These are phyloP conservation scores for Hormiphora californensis DNA, from an alignment of 37 sponge, comb jelly and placozoan species.

Conservation along the genomic window DNA sequence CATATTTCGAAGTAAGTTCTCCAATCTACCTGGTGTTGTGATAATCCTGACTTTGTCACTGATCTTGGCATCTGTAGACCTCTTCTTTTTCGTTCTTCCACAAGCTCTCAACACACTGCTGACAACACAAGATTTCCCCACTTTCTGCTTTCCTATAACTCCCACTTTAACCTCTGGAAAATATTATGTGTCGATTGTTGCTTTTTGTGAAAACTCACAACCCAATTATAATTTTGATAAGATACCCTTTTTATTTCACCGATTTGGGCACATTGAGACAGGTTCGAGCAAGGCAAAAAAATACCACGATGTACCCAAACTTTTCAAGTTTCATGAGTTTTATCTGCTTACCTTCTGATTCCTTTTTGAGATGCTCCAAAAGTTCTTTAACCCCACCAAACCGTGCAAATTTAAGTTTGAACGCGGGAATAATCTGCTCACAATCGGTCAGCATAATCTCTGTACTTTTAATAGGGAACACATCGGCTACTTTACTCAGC, in stretches of 20 bases:
- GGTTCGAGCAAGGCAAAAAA: too few species aligned
- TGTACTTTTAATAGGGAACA: constrained; percentile 16
- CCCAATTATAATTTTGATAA: too few species aligned
- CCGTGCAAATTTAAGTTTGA: not conserved
- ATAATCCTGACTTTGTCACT: constrained; percentile 4
- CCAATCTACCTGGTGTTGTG: not conserved
- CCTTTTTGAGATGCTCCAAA: not conserved
- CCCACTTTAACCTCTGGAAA: constrained; percentile 6
- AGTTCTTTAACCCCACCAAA: constrained; percentile 43
- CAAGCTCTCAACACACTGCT: not conserved
- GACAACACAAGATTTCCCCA: constrained; percentile 33
- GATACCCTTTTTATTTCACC: too few species aligned
- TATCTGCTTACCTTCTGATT: too few species aligned
- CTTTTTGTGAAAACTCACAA: too few species aligned
- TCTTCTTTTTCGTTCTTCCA: constrained; percentile 37
- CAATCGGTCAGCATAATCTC: constrained; percentile 29
- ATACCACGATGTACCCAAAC: too few species aligned
- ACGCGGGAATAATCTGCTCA: constrained; percentile 41
- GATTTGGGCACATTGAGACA: too few species aligned
- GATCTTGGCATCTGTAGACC: not conserved
- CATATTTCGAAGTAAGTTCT: not conserved
- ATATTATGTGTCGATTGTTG: too few species aligned
- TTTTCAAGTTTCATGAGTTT: too few species aligned
- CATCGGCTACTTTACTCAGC: not conserved
- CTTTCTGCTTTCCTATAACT: not conserved